Percentiles rank a stretch among this genome's conserved stretches.
Evolutionary conservation across 2,113 vertebrate species (phyloP).

Genomic region (Plestiodon gilberti): DNA sequence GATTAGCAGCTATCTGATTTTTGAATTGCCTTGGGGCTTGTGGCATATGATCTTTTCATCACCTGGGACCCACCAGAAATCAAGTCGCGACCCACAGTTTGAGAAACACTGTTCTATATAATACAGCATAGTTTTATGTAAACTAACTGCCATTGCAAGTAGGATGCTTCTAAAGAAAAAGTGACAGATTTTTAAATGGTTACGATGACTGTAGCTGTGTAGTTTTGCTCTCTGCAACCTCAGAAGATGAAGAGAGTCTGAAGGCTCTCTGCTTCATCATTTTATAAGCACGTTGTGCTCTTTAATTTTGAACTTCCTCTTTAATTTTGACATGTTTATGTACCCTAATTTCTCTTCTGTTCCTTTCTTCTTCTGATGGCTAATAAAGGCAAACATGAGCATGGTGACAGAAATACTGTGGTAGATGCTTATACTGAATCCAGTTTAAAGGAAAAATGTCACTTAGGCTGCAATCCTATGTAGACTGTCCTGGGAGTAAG

Average conservation of each 20-base stretch:
- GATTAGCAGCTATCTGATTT: too few relatives aligned
- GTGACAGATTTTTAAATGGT: background rate
- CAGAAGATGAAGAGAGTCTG: background rate
- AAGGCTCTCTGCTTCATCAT: background rate
- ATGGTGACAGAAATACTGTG: background rate
- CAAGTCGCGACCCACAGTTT: too few relatives aligned
- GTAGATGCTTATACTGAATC: background rate
- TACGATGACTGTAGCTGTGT: background rate
- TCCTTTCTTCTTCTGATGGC: background rate
- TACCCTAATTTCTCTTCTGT: background rate
- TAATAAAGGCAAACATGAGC: background rate
- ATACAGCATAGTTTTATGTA: too few relatives aligned
- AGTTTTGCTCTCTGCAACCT: background rate
- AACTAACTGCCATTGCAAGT: background rate
- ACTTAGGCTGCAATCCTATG: background rate
- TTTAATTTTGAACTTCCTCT: background rate
- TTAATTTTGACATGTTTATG: background rate
- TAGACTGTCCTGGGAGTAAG: too few relatives aligned
- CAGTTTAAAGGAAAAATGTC: background rate
- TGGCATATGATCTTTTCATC: too few relatives aligned
- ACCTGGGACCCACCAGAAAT: too few relatives aligned
- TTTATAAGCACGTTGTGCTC: background rate
- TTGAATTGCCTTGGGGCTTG: too few relatives aligned
- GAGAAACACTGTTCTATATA: too few relatives aligned
- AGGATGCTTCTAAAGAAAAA: background rate